phyloP scores from a whole-genome alignment of 2,888 invertebrate species.

The Epistrophe eligans region DNA sequence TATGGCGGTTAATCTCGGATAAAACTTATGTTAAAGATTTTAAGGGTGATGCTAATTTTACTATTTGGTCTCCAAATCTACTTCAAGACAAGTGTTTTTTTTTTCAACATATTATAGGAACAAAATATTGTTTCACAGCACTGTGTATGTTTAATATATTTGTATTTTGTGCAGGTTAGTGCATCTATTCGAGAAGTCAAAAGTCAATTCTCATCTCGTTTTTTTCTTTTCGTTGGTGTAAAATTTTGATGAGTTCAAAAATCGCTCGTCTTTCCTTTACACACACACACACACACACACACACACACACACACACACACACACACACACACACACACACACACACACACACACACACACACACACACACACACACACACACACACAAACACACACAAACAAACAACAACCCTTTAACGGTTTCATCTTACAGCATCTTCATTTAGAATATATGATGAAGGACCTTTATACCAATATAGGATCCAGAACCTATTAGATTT shows the following conservation, averaged over 20 bases:
- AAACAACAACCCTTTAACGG: too few relatives aligned
- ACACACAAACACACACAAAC: too few relatives aligned
- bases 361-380: neutral
- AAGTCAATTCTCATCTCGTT: conserved; percentile 3
- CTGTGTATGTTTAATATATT: conserved; percentile 1
- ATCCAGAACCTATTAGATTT: conserved; percentile 36
- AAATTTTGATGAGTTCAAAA: conserved; percentile 23
- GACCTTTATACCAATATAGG: conserved; percentile 16
- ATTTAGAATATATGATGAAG: conserved; percentile 5
- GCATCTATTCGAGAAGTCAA: neutral
- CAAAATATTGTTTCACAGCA: neutral
- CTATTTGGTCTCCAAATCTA: too few relatives aligned
- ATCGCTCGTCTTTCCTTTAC: neutral
- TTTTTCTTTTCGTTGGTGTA: neutral
- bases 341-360: neutral
- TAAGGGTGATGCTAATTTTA: too few relatives aligned
- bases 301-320: neutral
- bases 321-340: neutral
- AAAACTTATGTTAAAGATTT: too few relatives aligned
- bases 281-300: neutral
- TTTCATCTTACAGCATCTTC: conserved; percentile 3
- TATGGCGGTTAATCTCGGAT: too few relatives aligned
- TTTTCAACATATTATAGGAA: too few relatives aligned
- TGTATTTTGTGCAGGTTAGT: neutral
- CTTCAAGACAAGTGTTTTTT: too few relatives aligned